Evolutionary conservation across 2,797 vertebrate genomes (phyloP), one percentile per base, ranked within the genome.

Genomic region (Enoplosus armatus): DNA sequence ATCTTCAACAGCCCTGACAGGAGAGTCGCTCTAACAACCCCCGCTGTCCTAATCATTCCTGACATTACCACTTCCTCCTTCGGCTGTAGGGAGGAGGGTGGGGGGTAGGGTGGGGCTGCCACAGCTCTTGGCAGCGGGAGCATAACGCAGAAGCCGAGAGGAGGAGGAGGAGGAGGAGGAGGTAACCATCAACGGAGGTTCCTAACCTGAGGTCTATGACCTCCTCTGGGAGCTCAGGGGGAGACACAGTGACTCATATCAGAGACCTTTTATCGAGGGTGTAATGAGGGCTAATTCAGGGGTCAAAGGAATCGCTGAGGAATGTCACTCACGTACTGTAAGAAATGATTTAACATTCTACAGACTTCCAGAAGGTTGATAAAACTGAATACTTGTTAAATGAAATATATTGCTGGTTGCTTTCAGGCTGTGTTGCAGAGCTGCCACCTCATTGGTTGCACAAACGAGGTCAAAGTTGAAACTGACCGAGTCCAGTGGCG

Each of bases 51-150:
- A 80, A 91, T 90, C 79, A 31, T 27, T 88, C 70, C 69, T 89
- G 90, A 89, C 89, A 89, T 85, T 75, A 90, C 53, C 54, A 68
- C 87, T 83, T 85, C 85, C 77, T 89, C 80, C 74, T 77, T 63
- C 10, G 16, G 66, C 83, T 82, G 68, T 7, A 35, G 60, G 70
- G 33, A 29, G 27, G 37, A 26, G 35, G n/a, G 24, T 2, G 50
- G 47, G 16, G 39, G 51, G 54, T 4, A 27, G 9, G n/a, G 43
- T 7, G 35, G 26, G 56, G 66, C 39, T 41, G 63, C 24, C 6
- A 20, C 18, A 15, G 82, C 69, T 43, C 72, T 31, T 33, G 53
- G 73, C 54, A 75, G 72, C 62, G 70, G 45, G 51, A 61, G 3
- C 24, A 3, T 27, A 27, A 27, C 0, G 7, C 15, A 24, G 37